Evolutionary conservation across 1,140 invertebrate genomes (phyloP).

Genomic region (Drosophila serrata): DNA sequence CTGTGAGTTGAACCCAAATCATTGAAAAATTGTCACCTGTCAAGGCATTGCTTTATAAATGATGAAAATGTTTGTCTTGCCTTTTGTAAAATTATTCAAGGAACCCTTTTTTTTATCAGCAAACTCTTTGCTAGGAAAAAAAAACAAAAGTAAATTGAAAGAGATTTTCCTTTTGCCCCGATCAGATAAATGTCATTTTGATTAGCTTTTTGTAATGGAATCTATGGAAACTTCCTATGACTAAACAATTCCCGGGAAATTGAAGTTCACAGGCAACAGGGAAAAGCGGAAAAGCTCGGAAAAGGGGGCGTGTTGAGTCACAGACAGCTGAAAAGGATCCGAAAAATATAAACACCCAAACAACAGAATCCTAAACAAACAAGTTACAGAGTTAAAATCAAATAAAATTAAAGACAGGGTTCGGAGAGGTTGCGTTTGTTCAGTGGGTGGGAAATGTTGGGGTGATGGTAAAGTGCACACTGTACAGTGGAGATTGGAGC

Average conservation of each 20-base stretch:
- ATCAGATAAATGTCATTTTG: constrained; percentile 42
- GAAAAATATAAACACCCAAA: constrained; percentile 6
- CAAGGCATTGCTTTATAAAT: constrained; percentile 39
- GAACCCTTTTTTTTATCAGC: constrained; percentile 20
- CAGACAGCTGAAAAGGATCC: constrained; percentile 26
- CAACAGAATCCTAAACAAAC: constrained; percentile 59
- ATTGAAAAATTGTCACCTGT: constrained; percentile 50
- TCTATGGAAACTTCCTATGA: constrained; percentile 5
- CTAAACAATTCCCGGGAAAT: constrained; percentile 21
- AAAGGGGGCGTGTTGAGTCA: constrained; percentile 13
- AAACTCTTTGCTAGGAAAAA: neutral
- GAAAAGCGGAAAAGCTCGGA: neutral
- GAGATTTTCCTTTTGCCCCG: constrained; percentile 9
- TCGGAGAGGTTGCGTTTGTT: constrained; percentile 2
- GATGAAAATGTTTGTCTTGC: constrained; percentile 27
- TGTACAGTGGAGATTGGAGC: constrained; percentile 28
- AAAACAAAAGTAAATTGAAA: constrained; percentile 23
- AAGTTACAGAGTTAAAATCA: constrained; percentile 59
- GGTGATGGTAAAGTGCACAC: neutral
- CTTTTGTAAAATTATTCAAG: neutral
- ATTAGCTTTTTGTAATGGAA: constrained; percentile 36
- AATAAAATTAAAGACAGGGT: constrained; percentile 63
- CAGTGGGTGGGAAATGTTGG: constrained; percentile 12
- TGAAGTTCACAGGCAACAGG: constrained; percentile 19
- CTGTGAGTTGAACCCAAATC: constrained; percentile 13